Evolutionary conservation across 2,113 vertebrate genomes (phyloP).

Genomic region (Calyptomena viridis): DNA sequence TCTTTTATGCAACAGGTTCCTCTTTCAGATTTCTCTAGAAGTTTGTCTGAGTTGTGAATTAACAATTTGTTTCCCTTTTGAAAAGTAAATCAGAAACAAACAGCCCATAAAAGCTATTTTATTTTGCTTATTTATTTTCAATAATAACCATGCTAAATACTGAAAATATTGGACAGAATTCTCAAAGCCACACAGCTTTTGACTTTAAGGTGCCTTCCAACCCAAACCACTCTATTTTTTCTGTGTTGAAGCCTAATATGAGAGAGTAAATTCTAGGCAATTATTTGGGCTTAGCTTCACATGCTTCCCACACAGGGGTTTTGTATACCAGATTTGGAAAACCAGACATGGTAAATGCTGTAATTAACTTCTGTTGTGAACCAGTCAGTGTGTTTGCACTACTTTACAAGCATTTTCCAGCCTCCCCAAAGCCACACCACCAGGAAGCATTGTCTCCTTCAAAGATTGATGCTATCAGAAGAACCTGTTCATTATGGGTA

Average conservation of each 20-base stretch:
- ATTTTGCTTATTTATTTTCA: background rate
- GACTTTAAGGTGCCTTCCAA: background rate
- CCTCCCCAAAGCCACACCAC: background rate
- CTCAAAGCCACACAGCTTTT: background rate
- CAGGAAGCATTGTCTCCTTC: background rate
- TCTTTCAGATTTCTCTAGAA: background rate
- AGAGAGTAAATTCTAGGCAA: background rate
- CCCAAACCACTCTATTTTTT: background rate
- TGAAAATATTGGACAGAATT: background rate
- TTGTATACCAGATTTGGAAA: background rate
- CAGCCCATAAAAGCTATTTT: background rate
- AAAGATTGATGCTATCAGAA: background rate
- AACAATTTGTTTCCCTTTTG: background rate
- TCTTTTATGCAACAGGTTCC: background rate
- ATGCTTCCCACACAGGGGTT: fast-evolving
- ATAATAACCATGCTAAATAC: background rate
- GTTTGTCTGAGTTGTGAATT: background rate
- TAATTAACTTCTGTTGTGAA: background rate
- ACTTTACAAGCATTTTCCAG: background rate
- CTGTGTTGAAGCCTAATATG: background rate
- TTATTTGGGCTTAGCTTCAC: background rate
- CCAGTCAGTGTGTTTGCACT: background rate
- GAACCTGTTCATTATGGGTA: background rate
- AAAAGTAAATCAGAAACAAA: background rate
- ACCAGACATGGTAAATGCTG: fast-evolving